Percentiles rank a stretch among this genome's conserved stretches.
These are phyloP conservation scores for Rhopalosiphum padi DNA, from an alignment of 1,140 invertebrate genomes.

Conservation along the genomic window DNA sequence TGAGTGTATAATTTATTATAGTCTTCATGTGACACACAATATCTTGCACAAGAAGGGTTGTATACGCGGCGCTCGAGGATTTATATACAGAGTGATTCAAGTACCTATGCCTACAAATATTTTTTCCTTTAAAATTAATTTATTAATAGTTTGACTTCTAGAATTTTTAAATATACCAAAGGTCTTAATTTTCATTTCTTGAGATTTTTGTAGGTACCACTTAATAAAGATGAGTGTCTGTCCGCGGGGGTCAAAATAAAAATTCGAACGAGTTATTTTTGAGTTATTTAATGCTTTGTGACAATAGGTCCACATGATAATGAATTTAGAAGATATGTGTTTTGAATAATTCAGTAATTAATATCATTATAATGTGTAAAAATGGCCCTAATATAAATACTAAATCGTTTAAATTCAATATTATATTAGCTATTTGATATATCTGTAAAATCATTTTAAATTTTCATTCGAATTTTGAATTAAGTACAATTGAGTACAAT, in stretches of 20 bases:
- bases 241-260: background rate
- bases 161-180: background rate
- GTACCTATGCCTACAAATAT: background rate
- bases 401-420: background rate
- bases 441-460: background rate
- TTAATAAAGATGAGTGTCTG: background rate
- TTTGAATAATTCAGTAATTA: no score
- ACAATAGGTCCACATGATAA: background rate
- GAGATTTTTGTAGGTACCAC: background rate
- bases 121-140: background rate
- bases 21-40: background rate
- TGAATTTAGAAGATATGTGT: no score
- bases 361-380: background rate
- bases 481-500: background rate
- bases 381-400: background rate
- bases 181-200: background rate
- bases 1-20: constrained; percentile 12
- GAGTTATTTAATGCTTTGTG: background rate
- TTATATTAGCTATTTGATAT: background rate
- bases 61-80: background rate
- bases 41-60: background rate
- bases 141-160: background rate
- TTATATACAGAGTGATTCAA: background rate
- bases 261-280: background rate
- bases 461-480: background rate